Percentiles rank a stretch among this genome's conserved stretches.
phyloP scores from a whole-genome alignment of 2,113 vertebrate species.

The Ciconia stormi region DNA sequence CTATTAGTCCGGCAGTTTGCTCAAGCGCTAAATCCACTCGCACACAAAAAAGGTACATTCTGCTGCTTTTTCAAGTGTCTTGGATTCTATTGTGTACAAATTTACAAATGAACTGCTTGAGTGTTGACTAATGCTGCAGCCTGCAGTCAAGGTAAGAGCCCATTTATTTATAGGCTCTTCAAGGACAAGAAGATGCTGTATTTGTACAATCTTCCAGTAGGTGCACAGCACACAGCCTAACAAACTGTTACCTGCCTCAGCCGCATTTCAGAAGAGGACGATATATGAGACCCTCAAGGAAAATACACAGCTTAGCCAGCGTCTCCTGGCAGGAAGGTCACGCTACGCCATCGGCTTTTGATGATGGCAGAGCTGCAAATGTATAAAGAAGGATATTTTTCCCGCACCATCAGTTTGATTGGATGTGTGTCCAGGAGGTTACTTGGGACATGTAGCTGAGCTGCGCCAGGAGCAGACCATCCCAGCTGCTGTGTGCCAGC shows the following conservation, averaged over 20 bases:
- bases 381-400: background rate
- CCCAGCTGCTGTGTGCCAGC: background rate
- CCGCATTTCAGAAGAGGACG: background rate
- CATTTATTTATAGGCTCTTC: slow-evolving; percentile 68
- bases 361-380: background rate
- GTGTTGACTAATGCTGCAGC: slow-evolving; percentile 67
- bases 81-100: slow-evolving; percentile 58
- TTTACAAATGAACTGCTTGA: slow-evolving; percentile 66
- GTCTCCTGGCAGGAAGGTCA: slow-evolving; percentile 28
- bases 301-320: background rate
- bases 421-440: background rate
- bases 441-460: background rate
- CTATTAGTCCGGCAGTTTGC: background rate
- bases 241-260: slow-evolving; percentile 33
- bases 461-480: background rate
- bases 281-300: slow-evolving; percentile 40
- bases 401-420: background rate
- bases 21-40: background rate
- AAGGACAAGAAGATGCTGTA: slow-evolving; percentile 62
- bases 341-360: background rate
- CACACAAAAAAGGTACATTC: slow-evolving; percentile 30
- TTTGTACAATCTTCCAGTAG: slow-evolving; percentile 59
- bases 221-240: slow-evolving; percentile 19
- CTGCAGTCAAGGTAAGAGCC: slow-evolving; percentile 65
- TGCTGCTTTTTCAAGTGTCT: slow-evolving; percentile 55